Percentiles rank a stretch among this genome's conserved stretches.
phyloP scores from a whole-genome alignment of 2,113 vertebrate genomes.

The Saguinus imperator region DNA sequence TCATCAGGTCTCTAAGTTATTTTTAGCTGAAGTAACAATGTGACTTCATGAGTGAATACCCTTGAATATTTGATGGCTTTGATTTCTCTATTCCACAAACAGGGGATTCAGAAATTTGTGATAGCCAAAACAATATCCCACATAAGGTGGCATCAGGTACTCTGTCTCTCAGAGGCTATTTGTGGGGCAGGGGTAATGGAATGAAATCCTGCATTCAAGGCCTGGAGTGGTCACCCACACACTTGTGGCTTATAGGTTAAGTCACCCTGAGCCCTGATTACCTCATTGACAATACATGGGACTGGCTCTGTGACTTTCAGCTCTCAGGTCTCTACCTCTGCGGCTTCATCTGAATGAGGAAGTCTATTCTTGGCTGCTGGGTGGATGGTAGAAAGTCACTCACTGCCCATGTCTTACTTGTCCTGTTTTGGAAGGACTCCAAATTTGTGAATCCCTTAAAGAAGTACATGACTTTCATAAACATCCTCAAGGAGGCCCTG shows the following conservation, averaged over 20 bases:
- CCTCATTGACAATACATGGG: accelerated
- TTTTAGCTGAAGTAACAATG: background rate
- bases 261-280: background rate
- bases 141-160: background rate
- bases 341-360: background rate
- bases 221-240: background rate
- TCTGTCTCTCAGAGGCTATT: background rate
- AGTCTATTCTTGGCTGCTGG: background rate
- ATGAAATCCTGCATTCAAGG: background rate
- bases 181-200: accelerated
- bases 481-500: background rate
- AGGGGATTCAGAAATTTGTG: background rate
- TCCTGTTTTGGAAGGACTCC: background rate
- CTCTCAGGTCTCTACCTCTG: background rate
- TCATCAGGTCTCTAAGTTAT: background rate
- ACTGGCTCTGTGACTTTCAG: background rate
- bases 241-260: background rate
- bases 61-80: background rate
- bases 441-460: background rate
- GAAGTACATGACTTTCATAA: background rate
- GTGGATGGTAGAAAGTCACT: background rate
- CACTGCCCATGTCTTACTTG: background rate
- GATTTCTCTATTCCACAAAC: background rate
- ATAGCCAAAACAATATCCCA: background rate
- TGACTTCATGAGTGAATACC: background rate